These are phyloP conservation scores for Leptinotarsa juncta DNA, from an alignment of 2,888 invertebrate species.

Conservation along the genomic window DNA sequence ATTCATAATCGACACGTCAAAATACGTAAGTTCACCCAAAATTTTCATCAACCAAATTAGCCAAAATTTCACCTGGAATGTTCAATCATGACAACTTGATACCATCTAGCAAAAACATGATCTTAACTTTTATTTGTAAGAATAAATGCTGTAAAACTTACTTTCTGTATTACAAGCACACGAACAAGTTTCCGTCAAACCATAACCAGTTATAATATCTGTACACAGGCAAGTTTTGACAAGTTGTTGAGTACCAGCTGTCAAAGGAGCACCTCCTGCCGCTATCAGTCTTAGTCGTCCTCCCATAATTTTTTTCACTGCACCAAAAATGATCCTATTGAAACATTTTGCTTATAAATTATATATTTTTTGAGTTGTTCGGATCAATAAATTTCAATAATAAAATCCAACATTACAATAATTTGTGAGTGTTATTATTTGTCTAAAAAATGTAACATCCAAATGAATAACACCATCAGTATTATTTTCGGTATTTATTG, in stretches of 20 bases:
- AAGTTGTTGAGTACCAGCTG: slow-evolving; percentile 94
- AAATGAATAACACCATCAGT: no score
- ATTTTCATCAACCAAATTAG: no score
- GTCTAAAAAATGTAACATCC: no score
- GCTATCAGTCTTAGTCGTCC: slow-evolving; percentile 89
- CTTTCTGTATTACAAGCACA: slow-evolving; percentile 88
- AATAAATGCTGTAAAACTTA: slow-evolving; percentile 59
- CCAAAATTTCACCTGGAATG: no score
- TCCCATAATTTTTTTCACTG: slow-evolving; percentile 76
- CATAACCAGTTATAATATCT: slow-evolving; percentile 92
- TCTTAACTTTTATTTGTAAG: no score
- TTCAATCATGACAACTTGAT: no score
- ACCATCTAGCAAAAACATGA: no score
- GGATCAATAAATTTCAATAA: neutral
- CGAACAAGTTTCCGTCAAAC: slow-evolving; percentile 95
- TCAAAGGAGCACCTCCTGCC: slow-evolving; percentile 94
- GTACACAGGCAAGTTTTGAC: slow-evolving; percentile 91
- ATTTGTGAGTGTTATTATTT: no score
- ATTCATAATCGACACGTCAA: no score
- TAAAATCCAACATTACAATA: no score
- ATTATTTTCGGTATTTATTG: no score
- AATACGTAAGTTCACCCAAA: no score
- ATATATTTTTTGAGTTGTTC: neutral
- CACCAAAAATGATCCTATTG: slow-evolving; percentile 70
- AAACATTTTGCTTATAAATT: slow-evolving; percentile 30